Base-by-base conservation (phyloP, 1,140 invertebrate genomes). In the Nixonia krombeini region DNA sequence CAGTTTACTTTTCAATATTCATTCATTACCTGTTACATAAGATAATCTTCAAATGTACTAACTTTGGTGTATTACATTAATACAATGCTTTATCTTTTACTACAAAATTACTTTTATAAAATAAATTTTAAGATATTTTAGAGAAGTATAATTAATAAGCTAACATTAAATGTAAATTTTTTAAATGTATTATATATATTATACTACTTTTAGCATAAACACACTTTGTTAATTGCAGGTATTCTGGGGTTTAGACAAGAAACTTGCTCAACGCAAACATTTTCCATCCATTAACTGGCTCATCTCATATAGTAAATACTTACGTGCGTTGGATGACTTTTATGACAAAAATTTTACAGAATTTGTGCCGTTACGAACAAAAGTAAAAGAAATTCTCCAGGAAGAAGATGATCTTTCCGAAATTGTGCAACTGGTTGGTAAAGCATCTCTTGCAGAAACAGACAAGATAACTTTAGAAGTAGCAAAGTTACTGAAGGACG, bases 211-310 rank as follows among this genome's bases (percentile, higher is more conserved):
- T n/a, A n/a, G n/a, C n/a, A n/a, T n/a, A n/a, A n/a, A n/a, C n/a
- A n/a, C n/a, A n/a, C 7, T 15, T 15, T 38, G n/a, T n/a, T n/a
- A n/a, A n/a, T n/a, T n/a, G n/a, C 51, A 85, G 79, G 98, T 99
- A 82, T 99, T 99, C 88, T 99, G 98, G 98, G 98, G 98, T 74
- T 88, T 99, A 71, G 98, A 99, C 83, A 99, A 99, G 86, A 99
- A 99, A 85, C 88, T 99, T 38, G 98, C 98, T 1, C 98, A 99
- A 86, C 90, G 98, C 61, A 99, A 99, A 86, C 98, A 99, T 87
- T 99, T 99, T 89, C 98, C 98, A 28, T 99, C 97, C 50, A 96
- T 99, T 84, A 99, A 99, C 86, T 99, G 98, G 98, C 90, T 99
- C 49, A 99, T 99, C 83, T 99, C 96, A 0, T 99, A 99, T 90